Evolutionary conservation across 1,140 invertebrate genomes (phyloP).

Genomic region (Dreissena rostriformis): DNA sequence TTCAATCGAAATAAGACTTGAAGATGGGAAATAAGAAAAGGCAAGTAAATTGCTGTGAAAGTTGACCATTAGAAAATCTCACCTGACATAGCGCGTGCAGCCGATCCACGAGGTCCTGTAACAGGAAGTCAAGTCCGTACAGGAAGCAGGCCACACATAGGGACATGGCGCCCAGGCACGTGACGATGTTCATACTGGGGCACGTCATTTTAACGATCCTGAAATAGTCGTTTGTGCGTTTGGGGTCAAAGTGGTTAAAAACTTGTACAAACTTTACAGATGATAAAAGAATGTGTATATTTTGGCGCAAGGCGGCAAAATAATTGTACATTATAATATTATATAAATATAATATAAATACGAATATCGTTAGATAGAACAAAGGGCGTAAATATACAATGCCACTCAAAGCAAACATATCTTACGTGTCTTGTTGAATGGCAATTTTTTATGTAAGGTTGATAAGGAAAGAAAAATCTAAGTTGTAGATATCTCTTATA

Average conservation of each 20-base stretch:
- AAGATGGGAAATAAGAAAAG: too few relatives aligned
- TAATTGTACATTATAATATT: not conserved
- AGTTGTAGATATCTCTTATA: too few relatives aligned
- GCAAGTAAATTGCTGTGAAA: too few relatives aligned
- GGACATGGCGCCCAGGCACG: slow-evolving; percentile 43
- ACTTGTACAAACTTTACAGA: not conserved
- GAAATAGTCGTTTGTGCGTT: not conserved
- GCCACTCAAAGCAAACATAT: too few relatives aligned
- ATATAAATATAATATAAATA: not conserved
- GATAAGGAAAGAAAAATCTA: too few relatives aligned
- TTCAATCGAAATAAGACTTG: too few relatives aligned
- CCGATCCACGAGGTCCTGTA: not conserved
- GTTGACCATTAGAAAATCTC: not conserved
- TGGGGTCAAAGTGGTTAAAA: not conserved
- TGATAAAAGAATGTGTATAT: not conserved
- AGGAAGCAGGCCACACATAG: slow-evolving; percentile 49
- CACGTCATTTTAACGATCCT: slow-evolving; percentile 52
- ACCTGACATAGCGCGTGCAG: slow-evolving; percentile 43
- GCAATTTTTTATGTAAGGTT: too few relatives aligned
- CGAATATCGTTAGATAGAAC: not conserved
- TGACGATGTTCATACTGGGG: slow-evolving; percentile 44
- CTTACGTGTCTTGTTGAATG: too few relatives aligned
- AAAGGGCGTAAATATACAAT: not conserved
- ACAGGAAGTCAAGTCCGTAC: slow-evolving; percentile 43
- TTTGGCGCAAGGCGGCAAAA: not conserved